Evolutionary conservation across 2,113 vertebrate species (phyloP), one percentile per base, ranked within the genome.

Genomic region (Notothenia rossii): DNA sequence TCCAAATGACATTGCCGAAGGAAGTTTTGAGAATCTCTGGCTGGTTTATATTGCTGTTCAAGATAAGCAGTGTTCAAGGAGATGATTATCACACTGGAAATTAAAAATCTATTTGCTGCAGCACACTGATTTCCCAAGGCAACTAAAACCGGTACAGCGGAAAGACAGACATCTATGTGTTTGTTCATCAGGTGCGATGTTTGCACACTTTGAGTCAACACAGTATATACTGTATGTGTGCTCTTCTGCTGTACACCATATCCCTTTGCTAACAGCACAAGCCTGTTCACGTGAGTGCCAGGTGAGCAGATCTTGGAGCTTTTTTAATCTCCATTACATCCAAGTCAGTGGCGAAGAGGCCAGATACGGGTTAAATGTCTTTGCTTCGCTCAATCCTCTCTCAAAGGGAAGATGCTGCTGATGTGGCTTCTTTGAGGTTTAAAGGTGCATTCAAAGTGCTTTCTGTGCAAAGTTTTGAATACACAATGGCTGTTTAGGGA

Each of bases 341-440:
- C 2, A 53, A 78, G 58, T 75, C 68, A 50, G 56, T 46, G 62
- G 64, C 14, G 1, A 62, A 45, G 73, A 79, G 79, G 70, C 50
- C 89, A 75, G 66, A 79, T 53, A 18, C 9, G 46, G 78, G 79
- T 77, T 83, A 75, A 88, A 84, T 51, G 75, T 70, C 62, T 80
- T 61, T 48, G 71, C 86, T 80, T 49, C 0, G 17, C 78, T 82
- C 63, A 72, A 71, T 82, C 60, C 84, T 54, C 55, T 84, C 56
- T 87, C 75, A 84, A 84, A 92, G 72, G 76, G 75, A 18, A 78
- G 62, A 81, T 66, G 88, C 85, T 91, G 92, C 88, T 92, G 90
- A 91, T 83, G 85, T 71, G 76, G 90, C 84, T 87, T 67, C 49
- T 81, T 74, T 7, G 18, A 53, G 75, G 83, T 77, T 88, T 85